Percentiles rank a stretch among this genome's conserved stretches.
Conservation (phyloP, 2,113 vertebrate species). For the Dolichallabes microphthalmus region DNA sequence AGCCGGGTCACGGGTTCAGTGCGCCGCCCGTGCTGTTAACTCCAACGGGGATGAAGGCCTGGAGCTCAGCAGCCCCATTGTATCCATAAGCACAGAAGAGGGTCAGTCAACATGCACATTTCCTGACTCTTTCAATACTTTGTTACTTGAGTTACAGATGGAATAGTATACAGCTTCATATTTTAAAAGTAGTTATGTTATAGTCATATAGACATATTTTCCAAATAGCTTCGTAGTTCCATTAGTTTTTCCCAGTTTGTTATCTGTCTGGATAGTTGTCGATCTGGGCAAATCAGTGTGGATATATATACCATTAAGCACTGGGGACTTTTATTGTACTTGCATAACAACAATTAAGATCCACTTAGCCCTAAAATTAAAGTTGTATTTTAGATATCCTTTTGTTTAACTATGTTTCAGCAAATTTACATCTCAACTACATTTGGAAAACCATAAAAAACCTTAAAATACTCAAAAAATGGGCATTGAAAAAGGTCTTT, state of each 20-base stretch:
- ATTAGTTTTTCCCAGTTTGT: no score
- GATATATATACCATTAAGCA: not conserved
- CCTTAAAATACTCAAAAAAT: not conserved
- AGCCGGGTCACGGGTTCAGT: slow-evolving; percentile 88
- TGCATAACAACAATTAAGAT: not conserved
- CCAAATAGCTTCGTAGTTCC: no score
- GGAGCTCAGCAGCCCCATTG: slow-evolving; percentile 83
- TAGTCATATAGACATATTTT: no score
- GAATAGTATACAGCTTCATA: no score
- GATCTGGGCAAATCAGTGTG: not conserved
- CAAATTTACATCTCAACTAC: not conserved
- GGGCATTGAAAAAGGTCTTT: not conserved
- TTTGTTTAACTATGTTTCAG: not conserved
- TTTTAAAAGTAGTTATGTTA: not conserved
- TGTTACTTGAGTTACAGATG: not conserved
- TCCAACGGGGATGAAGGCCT: slow-evolving; percentile 82
- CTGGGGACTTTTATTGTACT: not conserved
- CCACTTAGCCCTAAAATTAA: not conserved
- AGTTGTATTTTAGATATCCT: not conserved
- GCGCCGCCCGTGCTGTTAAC: slow-evolving; percentile 86
- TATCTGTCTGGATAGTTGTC: not conserved
- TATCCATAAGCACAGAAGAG: slow-evolving; percentile 80
- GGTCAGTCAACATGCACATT: slow-evolving; percentile 70
- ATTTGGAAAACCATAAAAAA: not conserved
- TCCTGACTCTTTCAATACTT: not conserved